Conservation (phyloP, 1,140 invertebrate genomes). For the Yoshiicerus persimilis region DNA sequence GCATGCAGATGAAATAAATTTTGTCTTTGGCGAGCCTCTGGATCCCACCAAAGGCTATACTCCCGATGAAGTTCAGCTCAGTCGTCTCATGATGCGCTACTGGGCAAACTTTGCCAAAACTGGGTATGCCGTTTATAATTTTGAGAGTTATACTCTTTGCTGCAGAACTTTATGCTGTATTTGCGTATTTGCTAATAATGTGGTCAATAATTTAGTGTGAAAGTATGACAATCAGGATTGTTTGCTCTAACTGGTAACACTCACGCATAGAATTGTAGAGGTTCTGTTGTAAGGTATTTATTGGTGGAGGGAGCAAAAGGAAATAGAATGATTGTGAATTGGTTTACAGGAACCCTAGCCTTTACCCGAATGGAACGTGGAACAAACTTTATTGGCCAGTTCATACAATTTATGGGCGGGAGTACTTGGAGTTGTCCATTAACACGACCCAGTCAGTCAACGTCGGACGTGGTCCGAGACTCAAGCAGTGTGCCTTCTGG, state of each 20-base stretch:
- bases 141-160: not conserved
- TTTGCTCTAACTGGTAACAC: not conserved
- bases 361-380: constrained; percentile 58
- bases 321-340: not conserved
- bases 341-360: constrained; percentile 63
- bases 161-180: not conserved
- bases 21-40: constrained; percentile 78
- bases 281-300: not conserved
- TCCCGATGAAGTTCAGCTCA: constrained; percentile 75
- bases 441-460: constrained; percentile 34
- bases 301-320: not conserved
- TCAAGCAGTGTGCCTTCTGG: constrained; percentile 90
- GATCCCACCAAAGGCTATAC: constrained; percentile 77
- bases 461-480: constrained; percentile 79
- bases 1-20: constrained; percentile 90
- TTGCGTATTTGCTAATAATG: not conserved
- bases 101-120: constrained; percentile 95
- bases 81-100: constrained; percentile 85
- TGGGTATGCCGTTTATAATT: constrained; percentile 67
- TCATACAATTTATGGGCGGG: constrained; percentile 76
- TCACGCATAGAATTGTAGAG: not conserved
- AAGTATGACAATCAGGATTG: not conserved
- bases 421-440: constrained; percentile 65
- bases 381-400: constrained; percentile 75
- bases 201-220: not conserved